Conservation (phyloP, 2,888 invertebrate species). For the Bugula neritina region DNA sequence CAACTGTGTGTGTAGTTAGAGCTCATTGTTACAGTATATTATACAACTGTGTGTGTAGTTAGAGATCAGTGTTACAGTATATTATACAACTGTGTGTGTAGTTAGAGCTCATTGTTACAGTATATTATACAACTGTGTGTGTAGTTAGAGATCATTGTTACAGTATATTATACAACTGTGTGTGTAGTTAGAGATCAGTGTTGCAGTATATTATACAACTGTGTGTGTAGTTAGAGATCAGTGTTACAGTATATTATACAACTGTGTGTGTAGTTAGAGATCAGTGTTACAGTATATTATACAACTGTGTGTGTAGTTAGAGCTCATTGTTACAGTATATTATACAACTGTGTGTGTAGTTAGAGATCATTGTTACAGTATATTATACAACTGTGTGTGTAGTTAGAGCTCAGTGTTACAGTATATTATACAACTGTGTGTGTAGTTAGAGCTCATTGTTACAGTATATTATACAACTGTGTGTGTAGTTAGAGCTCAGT, state of each 20-base stretch:
- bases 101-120: no score
- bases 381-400: no score
- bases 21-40: background rate
- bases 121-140: background rate
- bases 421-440: no score
- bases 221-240: conserved; percentile 43
- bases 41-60: conserved; percentile 35
- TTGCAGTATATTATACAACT: background rate
- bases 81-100: background rate
- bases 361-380: conserved; percentile 30
- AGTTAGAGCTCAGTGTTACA: conserved; percentile 35
- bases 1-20: background rate
- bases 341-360: no score
- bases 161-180: background rate
- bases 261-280: background rate
- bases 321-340: background rate
- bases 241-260: no score
- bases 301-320: conserved; percentile 36
- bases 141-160: conserved; percentile 48
- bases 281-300: background rate
- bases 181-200: no score
- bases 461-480: background rate
- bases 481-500: no score
- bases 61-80: no score
- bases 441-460: conserved; percentile 37